Conservation (phyloP, 2,888 invertebrate genomes). For the Stenotaenia linearis region DNA sequence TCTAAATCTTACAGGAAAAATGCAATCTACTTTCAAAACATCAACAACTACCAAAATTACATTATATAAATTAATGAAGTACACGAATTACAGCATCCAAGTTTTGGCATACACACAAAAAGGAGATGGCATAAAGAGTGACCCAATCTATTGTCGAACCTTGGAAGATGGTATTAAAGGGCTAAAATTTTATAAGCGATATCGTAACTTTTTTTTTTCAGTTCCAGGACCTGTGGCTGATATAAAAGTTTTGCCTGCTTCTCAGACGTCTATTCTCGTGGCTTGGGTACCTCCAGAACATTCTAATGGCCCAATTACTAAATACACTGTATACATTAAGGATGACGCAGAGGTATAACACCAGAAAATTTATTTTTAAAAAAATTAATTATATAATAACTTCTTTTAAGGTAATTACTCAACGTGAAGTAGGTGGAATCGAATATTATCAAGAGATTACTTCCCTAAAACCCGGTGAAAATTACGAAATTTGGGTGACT, state of each 20-base stretch:
- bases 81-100: conserved; percentile 48
- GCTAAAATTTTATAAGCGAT: too few relatives aligned
- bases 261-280: neutral
- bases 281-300: neutral
- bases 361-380: neutral
- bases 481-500: conserved; percentile 17
- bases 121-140: conserved; percentile 46
- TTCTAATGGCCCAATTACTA: conserved; percentile 11
- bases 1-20: neutral
- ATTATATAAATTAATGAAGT: conserved; percentile 40
- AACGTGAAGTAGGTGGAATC: neutral
- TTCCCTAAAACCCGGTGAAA: neutral
- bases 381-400: neutral
- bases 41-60: neutral
- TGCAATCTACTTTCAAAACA: neutral
- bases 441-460: neutral
- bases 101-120: conserved; percentile 47
- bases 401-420: neutral
- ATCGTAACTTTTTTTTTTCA: too few relatives aligned
- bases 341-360: neutral
- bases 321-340: neutral
- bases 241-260: conserved; percentile 4
- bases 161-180: conserved; percentile 37
- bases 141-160: conserved; percentile 44
- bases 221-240: neutral